These are phyloP conservation scores for Entosphenus tridentatus DNA, from an alignment of 2,113 vertebrate species.

Conservation along the genomic window DNA sequence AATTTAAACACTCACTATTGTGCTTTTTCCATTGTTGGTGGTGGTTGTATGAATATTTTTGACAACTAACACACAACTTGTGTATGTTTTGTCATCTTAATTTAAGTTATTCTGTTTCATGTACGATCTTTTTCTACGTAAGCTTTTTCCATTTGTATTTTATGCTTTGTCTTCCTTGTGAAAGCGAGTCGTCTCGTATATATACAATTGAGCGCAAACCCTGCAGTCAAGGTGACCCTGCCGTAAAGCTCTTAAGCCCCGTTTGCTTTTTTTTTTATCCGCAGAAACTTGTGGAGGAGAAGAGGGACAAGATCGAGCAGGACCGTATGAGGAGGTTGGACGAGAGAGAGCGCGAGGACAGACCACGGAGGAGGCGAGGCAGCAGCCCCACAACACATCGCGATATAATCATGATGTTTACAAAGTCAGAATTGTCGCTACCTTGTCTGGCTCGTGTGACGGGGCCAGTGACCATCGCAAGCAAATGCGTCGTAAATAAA, in stretches of 20 bases:
- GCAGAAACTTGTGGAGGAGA: slow-evolving; percentile 85
- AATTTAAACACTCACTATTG: no score
- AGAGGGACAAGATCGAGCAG: slow-evolving; percentile 86
- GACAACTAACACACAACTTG: no score
- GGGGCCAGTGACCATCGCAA: background rate
- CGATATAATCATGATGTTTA: background rate
- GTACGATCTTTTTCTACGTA: background rate
- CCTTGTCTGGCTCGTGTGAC: background rate
- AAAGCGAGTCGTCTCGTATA: background rate
- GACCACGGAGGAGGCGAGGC: slow-evolving; percentile 27
- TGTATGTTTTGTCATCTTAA: no score
- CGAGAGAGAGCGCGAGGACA: slow-evolving; percentile 77
- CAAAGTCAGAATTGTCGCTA: background rate
- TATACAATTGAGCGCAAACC: background rate
- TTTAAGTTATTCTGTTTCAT: background rate
- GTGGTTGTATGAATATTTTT: no score
- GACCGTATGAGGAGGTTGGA: slow-evolving; percentile 76
- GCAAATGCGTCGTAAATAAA: background rate
- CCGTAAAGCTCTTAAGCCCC: background rate
- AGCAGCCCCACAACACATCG: slow-evolving; percentile 18
- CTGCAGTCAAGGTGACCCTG: background rate
- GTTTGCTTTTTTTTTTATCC: slow-evolving; percentile 9
- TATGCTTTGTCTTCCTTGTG: background rate
- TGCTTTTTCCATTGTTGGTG: no score
- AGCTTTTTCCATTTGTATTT: background rate